Percentiles rank a stretch among this genome's conserved stretches.
Evolutionary conservation across 2,888 invertebrate genomes (phyloP).

Genomic region (Notocelia uddmanniana): DNA sequence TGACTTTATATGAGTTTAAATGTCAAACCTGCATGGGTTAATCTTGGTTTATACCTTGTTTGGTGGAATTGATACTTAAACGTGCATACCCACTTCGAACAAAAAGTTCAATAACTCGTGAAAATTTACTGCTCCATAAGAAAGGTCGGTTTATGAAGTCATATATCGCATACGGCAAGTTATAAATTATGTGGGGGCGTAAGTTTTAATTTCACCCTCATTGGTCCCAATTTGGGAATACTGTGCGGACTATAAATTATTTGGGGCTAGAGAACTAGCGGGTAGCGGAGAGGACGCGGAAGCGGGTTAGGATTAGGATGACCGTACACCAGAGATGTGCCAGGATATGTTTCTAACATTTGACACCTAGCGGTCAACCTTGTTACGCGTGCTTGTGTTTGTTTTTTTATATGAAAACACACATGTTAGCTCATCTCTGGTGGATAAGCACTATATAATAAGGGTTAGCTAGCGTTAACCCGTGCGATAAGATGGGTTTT

Average conservation of each 20-base stretch:
- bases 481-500: no score
- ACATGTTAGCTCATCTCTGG: no score
- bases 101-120: constrained; percentile 37
- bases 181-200: constrained; percentile 49
- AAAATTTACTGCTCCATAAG: constrained; percentile 40
- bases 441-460: no score
- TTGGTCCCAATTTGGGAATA: constrained; percentile 53
- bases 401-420: no score
- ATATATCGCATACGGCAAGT: constrained; percentile 46
- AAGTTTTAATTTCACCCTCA: constrained; percentile 50
- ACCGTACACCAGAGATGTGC: no score
- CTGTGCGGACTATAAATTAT: constrained; percentile 54
- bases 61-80: not conserved
- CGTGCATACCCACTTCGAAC: constrained; percentile 11
- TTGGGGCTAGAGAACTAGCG: constrained; percentile 47
- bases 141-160: constrained; percentile 44
- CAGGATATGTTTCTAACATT: no score
- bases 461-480: no score
- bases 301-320: constrained; percentile 10
- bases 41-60: not conserved
- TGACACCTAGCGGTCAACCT: no score
- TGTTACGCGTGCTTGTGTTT: no score
- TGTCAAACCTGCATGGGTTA: no score
- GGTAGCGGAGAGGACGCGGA: constrained; percentile 5
- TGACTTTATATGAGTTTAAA: no score